These are phyloP conservation scores for Pelvicachromis taeniatus DNA, from an alignment of 2,113 vertebrate genomes.

Conservation along the genomic window DNA sequence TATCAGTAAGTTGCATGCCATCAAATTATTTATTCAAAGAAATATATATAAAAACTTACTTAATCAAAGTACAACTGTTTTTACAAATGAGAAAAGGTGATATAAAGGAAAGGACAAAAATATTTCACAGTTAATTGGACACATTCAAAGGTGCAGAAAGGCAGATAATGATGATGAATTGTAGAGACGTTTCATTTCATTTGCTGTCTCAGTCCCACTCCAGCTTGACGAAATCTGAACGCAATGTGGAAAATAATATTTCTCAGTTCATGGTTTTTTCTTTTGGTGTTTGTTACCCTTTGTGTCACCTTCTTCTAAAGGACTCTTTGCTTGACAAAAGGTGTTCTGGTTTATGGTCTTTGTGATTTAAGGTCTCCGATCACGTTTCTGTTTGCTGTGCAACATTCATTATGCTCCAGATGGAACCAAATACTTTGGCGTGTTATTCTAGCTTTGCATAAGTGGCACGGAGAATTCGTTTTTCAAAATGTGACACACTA, in stretches of 20 bases:
- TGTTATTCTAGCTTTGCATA: background rate
- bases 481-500: background rate
- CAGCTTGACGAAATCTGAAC: background rate
- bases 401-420: background rate
- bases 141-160: background rate
- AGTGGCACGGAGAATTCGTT: background rate
- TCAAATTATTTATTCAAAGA: background rate
- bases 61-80: background rate
- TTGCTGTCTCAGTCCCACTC: background rate
- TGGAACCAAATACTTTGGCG: background rate
- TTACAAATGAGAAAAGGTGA: background rate
- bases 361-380: background rate
- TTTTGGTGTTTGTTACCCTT: too few relatives aligned
- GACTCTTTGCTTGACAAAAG: background rate
- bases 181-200: background rate
- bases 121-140: background rate
- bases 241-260: background rate
- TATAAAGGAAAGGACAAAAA: background rate
- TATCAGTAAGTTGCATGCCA: background rate
- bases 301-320: background rate
- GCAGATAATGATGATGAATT: conserved; percentile 21
- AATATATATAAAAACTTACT: background rate
- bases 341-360: background rate
- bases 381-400: background rate
- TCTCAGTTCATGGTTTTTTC: background rate